Conservation (phyloP, 2,888 invertebrate genomes). For the Acanthosepion pharaonis region DNA sequence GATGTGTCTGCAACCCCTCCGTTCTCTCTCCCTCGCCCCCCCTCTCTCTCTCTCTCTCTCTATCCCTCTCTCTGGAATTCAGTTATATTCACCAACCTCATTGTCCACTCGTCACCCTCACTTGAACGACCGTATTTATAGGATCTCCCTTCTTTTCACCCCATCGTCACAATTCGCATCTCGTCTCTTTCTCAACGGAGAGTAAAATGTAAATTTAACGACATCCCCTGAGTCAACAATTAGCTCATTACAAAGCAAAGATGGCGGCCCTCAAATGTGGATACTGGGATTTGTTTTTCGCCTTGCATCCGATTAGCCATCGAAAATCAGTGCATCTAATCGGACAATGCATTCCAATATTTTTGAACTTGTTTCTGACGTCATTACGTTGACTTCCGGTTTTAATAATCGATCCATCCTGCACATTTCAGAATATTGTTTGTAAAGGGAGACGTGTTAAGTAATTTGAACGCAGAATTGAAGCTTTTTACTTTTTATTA, state of each 20-base stretch:
- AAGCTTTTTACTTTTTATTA: too few species aligned
- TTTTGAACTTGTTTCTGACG: neutral
- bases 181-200: neutral
- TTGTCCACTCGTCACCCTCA: neutral
- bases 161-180: neutral
- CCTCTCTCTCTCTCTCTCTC: too few species aligned
- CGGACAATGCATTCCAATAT: neutral
- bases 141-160: neutral
- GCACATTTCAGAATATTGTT: neutral
- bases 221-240: neutral
- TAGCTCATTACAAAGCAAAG: neutral
- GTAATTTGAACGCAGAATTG: too few species aligned
- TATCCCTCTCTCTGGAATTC: neutral
- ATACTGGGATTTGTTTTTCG: neutral
- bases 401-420: neutral
- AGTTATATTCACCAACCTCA: neutral
- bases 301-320: neutral
- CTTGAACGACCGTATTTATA: neutral
- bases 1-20: neutral
- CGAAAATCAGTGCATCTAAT: neutral
- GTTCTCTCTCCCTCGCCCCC: too few species aligned
- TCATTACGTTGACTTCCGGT: neutral
- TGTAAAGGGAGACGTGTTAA: neutral
- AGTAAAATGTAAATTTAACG: neutral
- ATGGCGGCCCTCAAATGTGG: neutral